Evolutionary conservation across 1,140 invertebrate genomes (phyloP), one percentile per base, ranked within the genome.

Genomic region (Apis dorsata): DNA sequence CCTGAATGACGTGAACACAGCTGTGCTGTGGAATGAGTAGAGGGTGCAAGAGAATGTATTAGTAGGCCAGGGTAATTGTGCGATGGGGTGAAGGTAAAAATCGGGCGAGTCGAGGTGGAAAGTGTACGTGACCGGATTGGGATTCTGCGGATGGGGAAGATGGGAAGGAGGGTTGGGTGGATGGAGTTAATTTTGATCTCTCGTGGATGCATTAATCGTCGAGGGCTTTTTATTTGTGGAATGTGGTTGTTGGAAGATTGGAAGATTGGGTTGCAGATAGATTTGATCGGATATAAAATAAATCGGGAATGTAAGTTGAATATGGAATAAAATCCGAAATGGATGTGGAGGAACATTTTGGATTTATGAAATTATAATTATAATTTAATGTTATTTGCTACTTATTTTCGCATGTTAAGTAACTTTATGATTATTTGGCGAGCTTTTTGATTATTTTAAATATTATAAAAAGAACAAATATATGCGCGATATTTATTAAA

Each of bases 31-130:
- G 63, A 28, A 21, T 11, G 4, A 21, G 12, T 13, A 17, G 24
- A 17, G 49, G 2, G 9, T 13, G 10, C 1, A 24, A 11, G 19
- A 10, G 65, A 55, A 24, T n/a, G 44, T 17, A n/a, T 81, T 77
- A 81, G 73, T 81, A 77, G 80, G 80, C 63, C 80, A 81, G 63
- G 44, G 73, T 69, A 69, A 76, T 81, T 59, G 73, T 60, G 65
- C 21, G 63, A 69, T 12, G 44, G 72, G 79, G 10, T 19, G 62
- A 81, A 51, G 44, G 55, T 60, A 77, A 77, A 82, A 77, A 60
- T 49, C 65, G 65, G 57, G 28, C 17, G 73, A 82, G 34, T 69
- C 63, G 57, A 44, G 34, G 24, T 62, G 34, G 80, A 60, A 81
- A 76, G 63, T 49, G 72, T 76, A 81, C 79, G 80, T 81, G 80